Evolutionary conservation across 2,113 vertebrate genomes (phyloP), one percentile per base, ranked within the genome.

Genomic region (Tichodroma muraria): DNA sequence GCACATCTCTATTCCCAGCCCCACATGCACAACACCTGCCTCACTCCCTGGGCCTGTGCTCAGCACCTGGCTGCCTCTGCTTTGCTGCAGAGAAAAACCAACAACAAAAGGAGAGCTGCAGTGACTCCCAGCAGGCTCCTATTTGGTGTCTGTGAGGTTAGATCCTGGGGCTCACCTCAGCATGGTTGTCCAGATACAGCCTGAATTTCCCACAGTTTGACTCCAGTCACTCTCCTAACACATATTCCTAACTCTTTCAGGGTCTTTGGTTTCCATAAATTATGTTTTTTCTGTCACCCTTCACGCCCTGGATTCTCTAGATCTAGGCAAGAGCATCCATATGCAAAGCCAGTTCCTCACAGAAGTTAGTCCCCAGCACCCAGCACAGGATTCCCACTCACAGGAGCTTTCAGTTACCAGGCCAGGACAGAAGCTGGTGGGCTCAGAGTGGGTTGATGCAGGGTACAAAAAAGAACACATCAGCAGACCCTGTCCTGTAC

Each of bases 21-120:
- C 15, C 47, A 42, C 1, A 1, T 8, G 8, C 24, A 49, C 54
- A 71, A 6, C 1, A 2, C 6, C 6, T 31, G 24, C 28, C 25
- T 69, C n/a, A 22, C 4, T 12, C 19, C 40, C 16, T 30, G 23
- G 14, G 9, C 15, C 14, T 15, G 17, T 28, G 35, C 47, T 75
- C 60, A 59, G 47, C n/a, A 80, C 22, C 27, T 31, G 60, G 33
- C 8, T 69, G 30, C 33, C 37, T 54, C 47, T 68, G 42, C 64
- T 81, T n/a, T 3, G 3, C 9, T n/a, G n/a, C 10, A 44, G 35
- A 59, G 37, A 65, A 78, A 86, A 89, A 10, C 8, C 65, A 89
- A 11, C 40, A 87, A 11, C 11, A 35, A 27, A 45, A 84, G 13
- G 8, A 80, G 11, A 54, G 0, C 15, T 78, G 50, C 13, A 70